These are phyloP conservation scores for Aurelia aurita DNA, from an alignment of 30 jellyfish, hydroid and myxozoan genomes.

Conservation along the genomic window DNA sequence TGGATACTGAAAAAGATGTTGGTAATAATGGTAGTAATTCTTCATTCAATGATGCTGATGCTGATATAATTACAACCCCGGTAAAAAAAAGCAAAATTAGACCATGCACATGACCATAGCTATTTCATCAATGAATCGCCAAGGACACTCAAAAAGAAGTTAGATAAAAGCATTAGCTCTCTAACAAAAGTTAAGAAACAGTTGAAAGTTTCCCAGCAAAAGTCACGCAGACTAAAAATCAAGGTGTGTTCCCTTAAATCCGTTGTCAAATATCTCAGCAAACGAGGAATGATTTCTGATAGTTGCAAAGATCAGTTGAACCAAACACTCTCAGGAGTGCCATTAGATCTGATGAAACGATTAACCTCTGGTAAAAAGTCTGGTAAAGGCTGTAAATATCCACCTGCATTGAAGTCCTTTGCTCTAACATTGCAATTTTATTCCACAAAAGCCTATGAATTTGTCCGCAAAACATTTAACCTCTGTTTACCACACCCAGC, in stretches of 20 bases:
- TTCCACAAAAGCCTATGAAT: conserved; percentile 57
- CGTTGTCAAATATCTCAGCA: neutral
- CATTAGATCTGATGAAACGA: conserved; percentile 39
- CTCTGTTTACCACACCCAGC: conserved; percentile 55
- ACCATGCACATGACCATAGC: neutral
- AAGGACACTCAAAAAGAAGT: conserved; percentile 3
- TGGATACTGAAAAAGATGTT: too few relatives aligned
- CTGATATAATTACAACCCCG: too few relatives aligned
- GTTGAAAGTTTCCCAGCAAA: conserved; percentile 8
- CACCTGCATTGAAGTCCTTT: conserved; percentile 29
- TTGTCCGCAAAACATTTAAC: conserved; percentile 51
- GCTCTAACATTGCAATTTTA: conserved; percentile 62
- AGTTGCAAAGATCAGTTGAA: conserved; percentile 27
- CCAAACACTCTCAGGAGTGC: conserved; percentile 19
- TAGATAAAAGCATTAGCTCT: neutral
- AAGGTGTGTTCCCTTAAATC: conserved; percentile 10
- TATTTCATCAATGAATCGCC: conserved; percentile 8
- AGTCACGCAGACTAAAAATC: conserved; percentile 8
- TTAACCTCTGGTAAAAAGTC: conserved; percentile 11
- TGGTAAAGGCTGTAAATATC: conserved; percentile 45
- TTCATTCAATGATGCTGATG: too few relatives aligned
- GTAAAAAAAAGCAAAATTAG: too few relatives aligned
- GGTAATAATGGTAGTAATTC: too few relatives aligned
- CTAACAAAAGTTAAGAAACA: neutral
- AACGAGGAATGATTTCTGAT: conserved; percentile 1